These are phyloP conservation scores for Mormyrus iriodes DNA, from an alignment of 2,113 vertebrate genomes.

Conservation along the genomic window DNA sequence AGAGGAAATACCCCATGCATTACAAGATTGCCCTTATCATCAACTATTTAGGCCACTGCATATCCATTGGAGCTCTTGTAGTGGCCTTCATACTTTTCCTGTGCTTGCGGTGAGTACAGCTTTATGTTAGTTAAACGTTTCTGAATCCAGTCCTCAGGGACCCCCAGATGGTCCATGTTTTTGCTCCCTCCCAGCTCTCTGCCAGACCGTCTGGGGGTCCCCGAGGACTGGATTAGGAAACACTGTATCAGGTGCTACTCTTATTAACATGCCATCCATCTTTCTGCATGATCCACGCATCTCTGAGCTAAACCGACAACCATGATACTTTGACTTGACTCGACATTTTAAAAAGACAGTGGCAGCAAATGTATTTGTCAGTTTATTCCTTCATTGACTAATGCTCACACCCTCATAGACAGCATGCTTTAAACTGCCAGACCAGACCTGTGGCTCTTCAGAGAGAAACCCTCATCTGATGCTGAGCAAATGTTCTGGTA, in stretches of 20 bases:
- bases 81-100: slow-evolving; percentile 94
- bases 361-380: not conserved
- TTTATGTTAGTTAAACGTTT: not conserved
- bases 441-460: not conserved
- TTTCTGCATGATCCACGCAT: not conserved
- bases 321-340: not conserved
- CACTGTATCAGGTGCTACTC: not conserved
- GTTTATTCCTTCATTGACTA: not conserved
- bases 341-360: not conserved
- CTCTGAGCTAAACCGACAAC: not conserved
- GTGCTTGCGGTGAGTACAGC: slow-evolving; percentile 82
- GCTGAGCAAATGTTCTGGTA: not conserved
- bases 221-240: not conserved
- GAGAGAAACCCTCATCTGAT: not conserved
- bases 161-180: not conserved
- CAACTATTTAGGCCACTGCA: slow-evolving; percentile 96
- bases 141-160: not conserved
- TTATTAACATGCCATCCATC: not conserved
- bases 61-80: slow-evolving; percentile 84
- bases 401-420: not conserved
- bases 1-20: slow-evolving; percentile 86
- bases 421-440: not conserved
- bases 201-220: not conserved
- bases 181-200: not conserved
- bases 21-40: slow-evolving; percentile 89